Evolutionary conservation across 2,113 vertebrate species (phyloP).

Genomic region (Ailuropoda melanoleuca): DNA sequence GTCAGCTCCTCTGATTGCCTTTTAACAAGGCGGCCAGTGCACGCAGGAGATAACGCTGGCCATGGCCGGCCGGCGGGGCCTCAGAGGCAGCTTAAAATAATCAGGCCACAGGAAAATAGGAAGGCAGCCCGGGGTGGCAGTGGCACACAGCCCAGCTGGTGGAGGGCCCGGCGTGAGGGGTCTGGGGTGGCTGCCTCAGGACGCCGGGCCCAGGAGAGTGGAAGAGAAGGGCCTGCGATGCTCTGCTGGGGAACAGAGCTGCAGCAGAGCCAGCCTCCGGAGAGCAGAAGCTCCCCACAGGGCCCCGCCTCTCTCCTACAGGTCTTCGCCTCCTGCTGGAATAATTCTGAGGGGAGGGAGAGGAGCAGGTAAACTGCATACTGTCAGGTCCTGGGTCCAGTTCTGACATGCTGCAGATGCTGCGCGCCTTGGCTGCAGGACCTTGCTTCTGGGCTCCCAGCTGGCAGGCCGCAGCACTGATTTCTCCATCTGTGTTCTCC

Average conservation of each 20-base stretch:
- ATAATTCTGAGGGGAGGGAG: neutral
- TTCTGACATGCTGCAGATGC: neutral
- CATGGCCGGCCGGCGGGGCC: constrained; percentile 83
- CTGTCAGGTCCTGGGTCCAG: neutral
- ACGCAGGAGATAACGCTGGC: constrained; percentile 88
- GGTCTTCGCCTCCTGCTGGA: neutral
- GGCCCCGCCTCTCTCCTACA: neutral
- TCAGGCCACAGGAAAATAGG: constrained; percentile 82
- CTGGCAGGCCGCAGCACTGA: neutral
- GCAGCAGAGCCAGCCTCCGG: too few species aligned
- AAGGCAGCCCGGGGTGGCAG: neutral
- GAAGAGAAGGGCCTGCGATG: neutral
- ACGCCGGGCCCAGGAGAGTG: neutral
- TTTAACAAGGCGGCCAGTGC: constrained; percentile 95
- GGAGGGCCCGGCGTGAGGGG: neutral
- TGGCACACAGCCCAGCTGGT: accelerated
- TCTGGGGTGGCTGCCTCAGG: neutral
- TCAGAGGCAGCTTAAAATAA: constrained; percentile 89
- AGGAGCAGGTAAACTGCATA: neutral
- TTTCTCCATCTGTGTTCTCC: neutral
- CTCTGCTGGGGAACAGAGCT: neutral
- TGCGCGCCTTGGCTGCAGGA: neutral
- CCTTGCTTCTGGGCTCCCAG: neutral
- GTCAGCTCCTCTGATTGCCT: constrained; percentile 93
- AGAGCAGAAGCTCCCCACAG: neutral